These are phyloP conservation scores for Harpegnathos saltator DNA, from an alignment of 1,140 invertebrate species.

Conservation along the genomic window DNA sequence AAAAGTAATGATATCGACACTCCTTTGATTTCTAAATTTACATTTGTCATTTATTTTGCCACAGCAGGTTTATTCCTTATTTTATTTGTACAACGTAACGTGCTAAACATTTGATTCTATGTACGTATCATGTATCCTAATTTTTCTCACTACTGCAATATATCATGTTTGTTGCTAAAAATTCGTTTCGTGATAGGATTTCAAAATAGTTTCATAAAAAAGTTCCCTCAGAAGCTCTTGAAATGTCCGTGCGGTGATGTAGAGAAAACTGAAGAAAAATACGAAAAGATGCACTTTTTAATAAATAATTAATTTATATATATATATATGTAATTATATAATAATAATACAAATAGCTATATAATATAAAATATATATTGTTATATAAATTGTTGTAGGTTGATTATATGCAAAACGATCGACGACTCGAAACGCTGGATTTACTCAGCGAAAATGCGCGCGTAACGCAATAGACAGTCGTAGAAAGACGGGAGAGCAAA, in stretches of 20 bases:
- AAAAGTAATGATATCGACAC: neutral
- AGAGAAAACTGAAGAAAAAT: neutral
- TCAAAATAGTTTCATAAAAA: neutral
- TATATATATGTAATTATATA: too few species aligned
- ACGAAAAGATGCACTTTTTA: neutral
- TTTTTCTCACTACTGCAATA: neutral
- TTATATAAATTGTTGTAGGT: too few species aligned
- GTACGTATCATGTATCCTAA: neutral
- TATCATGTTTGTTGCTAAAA: neutral
- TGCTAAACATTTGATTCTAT: conserved; percentile 13
- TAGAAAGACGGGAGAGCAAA: too few species aligned
- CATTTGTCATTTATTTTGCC: conserved; percentile 8
- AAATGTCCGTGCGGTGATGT: neutral
- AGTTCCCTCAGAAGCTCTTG: neutral
- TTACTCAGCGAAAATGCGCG: too few species aligned
- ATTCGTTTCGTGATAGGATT: too few species aligned
- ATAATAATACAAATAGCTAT: too few species aligned
- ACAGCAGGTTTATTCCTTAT: conserved; percentile 6
- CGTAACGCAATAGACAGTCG: too few species aligned
- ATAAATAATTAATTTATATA: too few species aligned
- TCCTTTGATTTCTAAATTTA: conserved; percentile 4
- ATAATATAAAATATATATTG: too few species aligned
- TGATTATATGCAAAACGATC: too few species aligned
- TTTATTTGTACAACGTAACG: conserved; percentile 28
- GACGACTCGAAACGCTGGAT: too few species aligned